These are phyloP conservation scores for Campylorhamphus procurvoides DNA, from an alignment of 2,113 vertebrate species.

Conservation along the genomic window DNA sequence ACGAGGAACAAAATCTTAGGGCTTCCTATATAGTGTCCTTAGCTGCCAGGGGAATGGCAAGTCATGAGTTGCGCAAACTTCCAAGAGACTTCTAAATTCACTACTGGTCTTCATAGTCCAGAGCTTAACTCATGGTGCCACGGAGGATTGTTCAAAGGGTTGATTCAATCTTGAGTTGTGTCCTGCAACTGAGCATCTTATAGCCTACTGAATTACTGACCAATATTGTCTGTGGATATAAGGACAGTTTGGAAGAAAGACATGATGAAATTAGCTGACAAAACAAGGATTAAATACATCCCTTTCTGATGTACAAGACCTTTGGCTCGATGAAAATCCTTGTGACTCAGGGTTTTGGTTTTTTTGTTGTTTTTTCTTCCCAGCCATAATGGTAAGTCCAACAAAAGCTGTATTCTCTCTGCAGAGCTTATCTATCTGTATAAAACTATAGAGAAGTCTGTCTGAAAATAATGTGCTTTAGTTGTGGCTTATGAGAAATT, in stretches of 20 bases:
- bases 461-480: neutral
- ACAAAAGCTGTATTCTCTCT: neutral
- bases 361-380: neutral
- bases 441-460: neutral
- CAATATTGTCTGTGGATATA: neutral
- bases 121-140: neutral
- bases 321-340: neutral
- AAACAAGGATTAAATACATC: neutral
- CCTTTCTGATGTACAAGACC: neutral
- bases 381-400: neutral
- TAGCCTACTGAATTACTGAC: neutral
- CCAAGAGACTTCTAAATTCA: neutral
- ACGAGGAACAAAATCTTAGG: neutral
- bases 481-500: neutral
- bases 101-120: neutral
- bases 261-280: neutral
- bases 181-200: neutral
- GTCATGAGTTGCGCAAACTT: neutral
- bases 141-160: neutral
- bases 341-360: rapidly evolving
- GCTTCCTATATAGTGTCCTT: rapidly evolving
- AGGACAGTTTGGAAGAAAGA: neutral
- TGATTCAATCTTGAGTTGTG: neutral
- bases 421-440: neutral
- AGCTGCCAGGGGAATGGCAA: neutral